Percentiles rank a stretch among this genome's conserved stretches.
Conservation (phyloP, 2,888 invertebrate species). For the Plebejus melissa region DNA sequence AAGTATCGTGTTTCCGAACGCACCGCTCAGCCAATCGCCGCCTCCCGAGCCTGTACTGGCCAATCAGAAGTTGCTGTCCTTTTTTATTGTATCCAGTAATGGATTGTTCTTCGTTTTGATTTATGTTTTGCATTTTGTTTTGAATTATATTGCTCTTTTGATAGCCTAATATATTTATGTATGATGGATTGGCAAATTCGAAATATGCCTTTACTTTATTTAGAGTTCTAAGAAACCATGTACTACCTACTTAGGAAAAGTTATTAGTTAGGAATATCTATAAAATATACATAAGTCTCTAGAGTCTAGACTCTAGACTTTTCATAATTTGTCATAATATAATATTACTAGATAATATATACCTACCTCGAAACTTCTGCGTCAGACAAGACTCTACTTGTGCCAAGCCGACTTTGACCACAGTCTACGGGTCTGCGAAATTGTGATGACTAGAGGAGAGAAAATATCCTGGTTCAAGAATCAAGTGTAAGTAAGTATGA, state of each 20-base stretch:
- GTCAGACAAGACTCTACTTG: neutral
- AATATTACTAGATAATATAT: no score
- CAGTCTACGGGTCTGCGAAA: no score
- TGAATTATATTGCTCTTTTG: conserved; percentile 30
- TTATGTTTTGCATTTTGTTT: conserved; percentile 55
- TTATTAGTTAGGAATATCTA: no score
- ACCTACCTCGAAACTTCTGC: no score
- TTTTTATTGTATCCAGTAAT: conserved; percentile 72
- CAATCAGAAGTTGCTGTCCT: conserved; percentile 59
- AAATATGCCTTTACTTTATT: neutral
- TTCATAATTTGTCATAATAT: no score
- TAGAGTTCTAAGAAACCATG: no score
- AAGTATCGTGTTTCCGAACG: conserved; percentile 76
- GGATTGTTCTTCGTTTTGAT: conserved; percentile 76
- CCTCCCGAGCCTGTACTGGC: conserved; percentile 54
- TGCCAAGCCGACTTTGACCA: neutral
- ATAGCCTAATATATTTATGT: neutral
- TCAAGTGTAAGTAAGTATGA: neutral
- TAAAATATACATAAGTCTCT: no score
- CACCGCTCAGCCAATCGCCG: conserved; percentile 62
- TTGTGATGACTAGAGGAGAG: no score
- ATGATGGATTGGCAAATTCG: neutral
- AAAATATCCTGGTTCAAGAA: neutral
- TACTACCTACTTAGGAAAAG: no score
- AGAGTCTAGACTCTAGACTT: no score